Evolutionary conservation across 2,113 vertebrate species (phyloP).

Genomic region (Platichthys flesus): DNA sequence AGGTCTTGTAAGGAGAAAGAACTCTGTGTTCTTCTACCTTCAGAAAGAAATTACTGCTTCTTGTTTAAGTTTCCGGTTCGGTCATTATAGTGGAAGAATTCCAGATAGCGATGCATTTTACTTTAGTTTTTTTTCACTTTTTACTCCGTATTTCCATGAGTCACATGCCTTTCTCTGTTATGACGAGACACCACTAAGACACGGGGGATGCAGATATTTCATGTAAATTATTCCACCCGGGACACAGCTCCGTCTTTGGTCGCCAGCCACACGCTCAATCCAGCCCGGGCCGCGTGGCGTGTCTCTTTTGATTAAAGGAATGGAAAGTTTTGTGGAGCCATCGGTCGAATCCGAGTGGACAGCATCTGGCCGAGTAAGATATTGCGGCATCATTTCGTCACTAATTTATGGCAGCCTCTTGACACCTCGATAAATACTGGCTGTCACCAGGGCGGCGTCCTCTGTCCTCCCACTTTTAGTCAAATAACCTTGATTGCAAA

Average conservation of each 20-base stretch:
- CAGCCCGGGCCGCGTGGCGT: conserved; percentile 18
- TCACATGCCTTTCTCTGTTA: background rate
- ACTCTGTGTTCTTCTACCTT: background rate
- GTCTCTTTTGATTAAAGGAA: conserved; percentile 78
- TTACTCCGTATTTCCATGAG: background rate
- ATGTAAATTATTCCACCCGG: conserved; percentile 4
- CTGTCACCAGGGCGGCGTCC: conserved; percentile 71
- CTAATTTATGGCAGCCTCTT: conserved; percentile 78
- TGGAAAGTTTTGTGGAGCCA: conserved; percentile 63
- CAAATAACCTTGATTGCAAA: conserved; percentile 77
- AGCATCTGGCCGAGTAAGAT: conserved; percentile 78
- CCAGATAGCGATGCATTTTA: background rate
- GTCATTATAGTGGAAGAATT: background rate
- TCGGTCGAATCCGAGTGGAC: conserved; percentile 65
- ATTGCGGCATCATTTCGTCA: conserved; percentile 78
- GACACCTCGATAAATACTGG: conserved; percentile 80
- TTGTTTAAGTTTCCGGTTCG: background rate
- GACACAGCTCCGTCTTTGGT: conserved; percentile 9
- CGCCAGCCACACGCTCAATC: conserved; percentile 23
- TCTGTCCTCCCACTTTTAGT: conserved; percentile 73
- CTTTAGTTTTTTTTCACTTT: background rate
- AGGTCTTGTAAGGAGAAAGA: background rate
- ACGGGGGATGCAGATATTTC: background rate
- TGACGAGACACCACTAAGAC: conserved; percentile 5
- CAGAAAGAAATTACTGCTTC: background rate